phyloP scores from a whole-genome alignment of 2,113 vertebrate genomes.

The Nothocercus julius region DNA sequence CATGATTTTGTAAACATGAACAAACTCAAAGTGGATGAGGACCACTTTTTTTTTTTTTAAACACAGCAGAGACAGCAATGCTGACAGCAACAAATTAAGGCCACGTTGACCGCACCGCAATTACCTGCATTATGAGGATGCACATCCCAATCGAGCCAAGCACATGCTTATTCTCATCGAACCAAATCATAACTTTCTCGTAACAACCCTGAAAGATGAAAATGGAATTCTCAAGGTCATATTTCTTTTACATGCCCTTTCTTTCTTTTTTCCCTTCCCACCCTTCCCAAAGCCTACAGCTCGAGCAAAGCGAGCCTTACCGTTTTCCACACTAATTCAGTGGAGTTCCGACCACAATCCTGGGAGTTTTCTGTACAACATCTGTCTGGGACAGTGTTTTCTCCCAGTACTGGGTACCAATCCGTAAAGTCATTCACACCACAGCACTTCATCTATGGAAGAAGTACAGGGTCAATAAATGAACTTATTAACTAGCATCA shows the following conservation, averaged over 20 bases:
- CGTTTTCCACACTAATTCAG: constrained; percentile 88
- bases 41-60: not conserved
- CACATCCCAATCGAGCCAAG: constrained; percentile 93
- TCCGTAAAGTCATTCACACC: constrained; percentile 92
- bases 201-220: constrained; percentile 88
- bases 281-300: not conserved
- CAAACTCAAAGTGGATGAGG: not conserved
- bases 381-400: constrained; percentile 92
- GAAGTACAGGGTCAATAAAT: not conserved
- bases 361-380: constrained; percentile 97
- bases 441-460: constrained; percentile 92
- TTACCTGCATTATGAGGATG: constrained; percentile 94
- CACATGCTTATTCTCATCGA: constrained; percentile 93
- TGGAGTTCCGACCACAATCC: constrained; percentile 90
- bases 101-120: not conserved
- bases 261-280: not conserved
- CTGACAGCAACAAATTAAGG: not conserved
- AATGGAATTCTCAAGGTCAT: not conserved
- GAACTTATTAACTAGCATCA: not conserved
- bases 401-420: constrained; percentile 91
- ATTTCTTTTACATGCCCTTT: not conserved
- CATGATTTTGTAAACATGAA: not conserved
- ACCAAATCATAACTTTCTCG: constrained; percentile 92
- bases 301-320: constrained; percentile 69
- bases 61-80: not conserved